Conservation (phyloP, 2,113 vertebrate species). For the Typhlomys cinereus region DNA sequence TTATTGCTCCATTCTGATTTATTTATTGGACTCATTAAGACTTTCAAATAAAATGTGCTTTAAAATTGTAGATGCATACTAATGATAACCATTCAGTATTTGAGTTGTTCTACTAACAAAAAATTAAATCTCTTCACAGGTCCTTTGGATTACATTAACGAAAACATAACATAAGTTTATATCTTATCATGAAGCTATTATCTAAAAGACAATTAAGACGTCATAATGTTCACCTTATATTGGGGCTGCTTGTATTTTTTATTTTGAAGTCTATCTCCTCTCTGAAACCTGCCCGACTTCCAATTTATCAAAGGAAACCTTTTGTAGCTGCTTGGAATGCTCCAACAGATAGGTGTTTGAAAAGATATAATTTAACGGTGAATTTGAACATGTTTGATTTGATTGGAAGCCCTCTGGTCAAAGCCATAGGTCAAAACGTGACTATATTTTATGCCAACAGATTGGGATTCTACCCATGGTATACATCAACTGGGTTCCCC, state of each 20-base stretch:
- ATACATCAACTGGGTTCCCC: conserved; percentile 78
- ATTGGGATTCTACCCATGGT: conserved; percentile 88
- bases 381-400: conserved; percentile 87
- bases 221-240: not conserved
- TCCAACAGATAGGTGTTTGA: conserved; percentile 85
- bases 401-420: conserved; percentile 85
- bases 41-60: not conserved
- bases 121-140: conserved; percentile 42
- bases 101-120: conserved; percentile 3
- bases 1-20: not conserved
- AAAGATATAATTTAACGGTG: conserved; percentile 84
- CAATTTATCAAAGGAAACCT: conserved; percentile 85
- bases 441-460: conserved; percentile 91
- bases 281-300: conserved; percentile 86
- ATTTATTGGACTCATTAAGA: not conserved
- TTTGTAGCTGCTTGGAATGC: conserved; percentile 90
- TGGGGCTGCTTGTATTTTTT: conserved; percentile 78
- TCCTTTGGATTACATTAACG: conserved; percentile 16
- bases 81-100: not conserved
- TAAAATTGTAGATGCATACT: not conserved
- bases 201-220: conserved; percentile 70
- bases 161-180: not conserved
- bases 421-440: conserved; percentile 88
- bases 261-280: conserved; percentile 80
- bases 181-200: conserved; percentile 79